A percentile compares a stretch with the other conserved stretches of the same genome.
These are phyloP conservation scores for Orthosia gothica DNA, from an alignment of 2,888 invertebrate species.

Conservation along the genomic window DNA sequence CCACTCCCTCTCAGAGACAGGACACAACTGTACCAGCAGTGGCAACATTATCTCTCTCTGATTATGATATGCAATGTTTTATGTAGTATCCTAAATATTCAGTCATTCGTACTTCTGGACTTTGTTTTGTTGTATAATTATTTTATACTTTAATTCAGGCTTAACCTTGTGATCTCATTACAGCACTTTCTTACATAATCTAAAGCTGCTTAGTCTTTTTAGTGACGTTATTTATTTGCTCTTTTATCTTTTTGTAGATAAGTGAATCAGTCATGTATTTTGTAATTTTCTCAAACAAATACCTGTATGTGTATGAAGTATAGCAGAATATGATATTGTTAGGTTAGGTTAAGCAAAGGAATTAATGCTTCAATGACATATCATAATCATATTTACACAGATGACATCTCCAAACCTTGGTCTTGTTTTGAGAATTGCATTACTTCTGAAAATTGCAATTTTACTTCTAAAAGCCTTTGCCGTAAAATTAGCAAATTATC, in stretches of 20 bases:
- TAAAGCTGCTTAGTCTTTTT: not conserved
- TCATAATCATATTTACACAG: not conserved
- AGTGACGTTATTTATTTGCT: constrained; percentile 7
- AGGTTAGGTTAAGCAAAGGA: too few species aligned
- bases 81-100: not conserved
- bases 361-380: not conserved
- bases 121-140: constrained; percentile 27
- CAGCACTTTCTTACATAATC: constrained; percentile 18
- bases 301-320: not conserved
- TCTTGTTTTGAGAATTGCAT: not conserved
- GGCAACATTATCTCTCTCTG: too few species aligned
- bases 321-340: too few species aligned
- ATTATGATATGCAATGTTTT: too few species aligned
- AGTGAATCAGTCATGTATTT: not conserved
- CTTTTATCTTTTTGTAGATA: not conserved
- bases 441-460: not conserved
- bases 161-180: constrained; percentile 42
- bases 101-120: constrained; percentile 9
- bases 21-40: too few species aligned
- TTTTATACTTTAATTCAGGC: constrained; percentile 15
- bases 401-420: not conserved
- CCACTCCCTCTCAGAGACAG: too few species aligned
- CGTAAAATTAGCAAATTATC: not conserved
- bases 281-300: not conserved
- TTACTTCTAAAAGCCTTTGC: too few species aligned